Conservation (phyloP, 2,888 invertebrate genomes). For the Machimus rusticus region DNA sequence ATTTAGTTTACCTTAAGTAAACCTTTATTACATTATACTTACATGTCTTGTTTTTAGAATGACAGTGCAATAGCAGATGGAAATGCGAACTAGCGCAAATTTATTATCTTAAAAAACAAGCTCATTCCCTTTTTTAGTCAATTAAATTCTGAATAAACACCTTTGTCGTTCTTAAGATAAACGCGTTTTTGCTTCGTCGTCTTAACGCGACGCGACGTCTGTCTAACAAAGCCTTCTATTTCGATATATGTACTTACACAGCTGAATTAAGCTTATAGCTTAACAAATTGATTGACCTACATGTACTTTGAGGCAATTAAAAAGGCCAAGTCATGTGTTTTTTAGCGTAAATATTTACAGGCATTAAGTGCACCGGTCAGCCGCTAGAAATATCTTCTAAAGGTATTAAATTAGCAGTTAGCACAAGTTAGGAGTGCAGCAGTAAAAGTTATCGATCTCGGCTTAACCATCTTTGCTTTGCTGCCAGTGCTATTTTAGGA, state of each 20-base stretch:
- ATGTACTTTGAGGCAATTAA: neutral
- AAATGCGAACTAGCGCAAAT: neutral
- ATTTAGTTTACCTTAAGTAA: neutral
- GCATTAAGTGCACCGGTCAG: neutral
- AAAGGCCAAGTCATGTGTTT: neutral
- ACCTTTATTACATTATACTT: neutral
- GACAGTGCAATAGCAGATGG: neutral
- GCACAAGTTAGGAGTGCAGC: neutral
- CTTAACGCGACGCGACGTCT: neutral
- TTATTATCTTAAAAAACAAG: neutral
- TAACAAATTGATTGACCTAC: slow-evolving; percentile 23
- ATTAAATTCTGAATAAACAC: neutral
- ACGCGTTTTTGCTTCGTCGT: neutral
- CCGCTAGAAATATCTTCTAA: neutral
- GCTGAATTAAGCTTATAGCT: slow-evolving; percentile 10
- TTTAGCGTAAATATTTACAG: neutral
- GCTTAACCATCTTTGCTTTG: neutral
- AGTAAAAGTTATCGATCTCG: neutral
- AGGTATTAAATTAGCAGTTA: neutral
- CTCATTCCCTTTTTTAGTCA: neutral
- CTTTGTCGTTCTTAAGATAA: neutral
- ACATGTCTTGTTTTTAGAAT: neutral
- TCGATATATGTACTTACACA: neutral
- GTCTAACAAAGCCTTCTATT: neutral
- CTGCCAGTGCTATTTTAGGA: neutral